Evolutionary conservation across 2,797 vertebrate species (phyloP), one percentile per base, ranked within the genome.

Genomic region (Anisognathus igniventris): DNA sequence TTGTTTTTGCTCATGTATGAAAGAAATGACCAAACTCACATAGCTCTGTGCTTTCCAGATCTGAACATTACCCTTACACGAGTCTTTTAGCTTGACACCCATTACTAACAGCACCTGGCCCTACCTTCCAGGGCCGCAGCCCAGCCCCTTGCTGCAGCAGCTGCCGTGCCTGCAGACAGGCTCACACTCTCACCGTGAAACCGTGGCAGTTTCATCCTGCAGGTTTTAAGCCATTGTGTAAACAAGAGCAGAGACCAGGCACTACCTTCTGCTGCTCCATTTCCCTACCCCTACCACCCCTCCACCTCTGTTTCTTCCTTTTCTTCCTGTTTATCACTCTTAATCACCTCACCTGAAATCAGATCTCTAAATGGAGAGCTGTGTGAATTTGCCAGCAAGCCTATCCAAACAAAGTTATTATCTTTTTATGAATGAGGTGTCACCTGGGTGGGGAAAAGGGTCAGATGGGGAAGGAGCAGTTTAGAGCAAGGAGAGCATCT

Each of bases 331-430:
- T 42, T 68, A 48, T 71, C 27, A 19, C 33, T 76, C 9, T 39
- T 67, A 74, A 87, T 92, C 68, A 65, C 25, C 45, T 56, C 74
- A 85, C 65, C 48, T 92, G 88, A 89, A 91, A 90, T 67, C 68
- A 87, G 77, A 70, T 77, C 20, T 50, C 37, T 57, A 35, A 31
- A 71, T 39, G 53, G 20, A 88, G 25, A 73, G 53, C 78, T 95
- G 53, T 77, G 72, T 74, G 74, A 92, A 93, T 85, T 87, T 94
- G 50, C 42, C 44, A 81, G 33, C 25, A 87, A 88, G 53, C 31
- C 81, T 71, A 67, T 24, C 25, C 57, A 91, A 93, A 92, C 37
- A 76, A 79, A 66, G 31, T 33, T 84, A 50, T 31, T 92, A 39
- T 65, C 68, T 71, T 12, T 60, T 92, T 89, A 50, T 83, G 61